phyloP scores from a whole-genome alignment of 1,140 invertebrate species.

The Batillaria attramentaria region DNA sequence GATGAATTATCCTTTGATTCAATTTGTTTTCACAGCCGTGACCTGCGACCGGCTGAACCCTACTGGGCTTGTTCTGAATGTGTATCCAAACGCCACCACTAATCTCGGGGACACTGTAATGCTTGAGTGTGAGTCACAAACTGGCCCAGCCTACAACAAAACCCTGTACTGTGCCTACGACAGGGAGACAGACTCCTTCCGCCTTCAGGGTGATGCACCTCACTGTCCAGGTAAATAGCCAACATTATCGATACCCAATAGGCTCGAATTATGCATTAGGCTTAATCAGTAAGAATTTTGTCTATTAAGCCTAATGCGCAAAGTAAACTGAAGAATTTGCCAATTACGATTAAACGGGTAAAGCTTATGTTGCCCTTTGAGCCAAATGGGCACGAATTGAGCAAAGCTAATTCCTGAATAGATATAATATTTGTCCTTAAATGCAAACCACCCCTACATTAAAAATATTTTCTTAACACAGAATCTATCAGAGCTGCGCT shows the following conservation, averaged over 20 bases:
- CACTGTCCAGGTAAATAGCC: constrained; percentile 45
- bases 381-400: no score
- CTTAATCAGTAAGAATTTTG: background rate
- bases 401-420: no score
- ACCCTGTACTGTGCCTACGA: constrained; percentile 47
- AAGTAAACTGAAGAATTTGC: background rate
- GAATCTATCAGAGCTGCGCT: no score
- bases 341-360: background rate
- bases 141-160: background rate
- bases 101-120: background rate
- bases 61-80: constrained; percentile 1
- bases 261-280: background rate
- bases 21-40: background rate
- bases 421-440: no score
- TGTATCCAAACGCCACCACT: background rate
- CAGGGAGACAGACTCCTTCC: constrained; percentile 25
- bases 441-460: no score
- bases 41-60: background rate
- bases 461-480: no score
- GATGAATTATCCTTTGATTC: no score
- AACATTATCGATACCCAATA: background rate
- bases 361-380: no score
- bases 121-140: constrained; percentile 9
- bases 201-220: constrained; percentile 38
- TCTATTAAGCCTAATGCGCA: background rate